phyloP scores from a whole-genome alignment of 2,888 invertebrate genomes.

The Magallana nippona region DNA sequence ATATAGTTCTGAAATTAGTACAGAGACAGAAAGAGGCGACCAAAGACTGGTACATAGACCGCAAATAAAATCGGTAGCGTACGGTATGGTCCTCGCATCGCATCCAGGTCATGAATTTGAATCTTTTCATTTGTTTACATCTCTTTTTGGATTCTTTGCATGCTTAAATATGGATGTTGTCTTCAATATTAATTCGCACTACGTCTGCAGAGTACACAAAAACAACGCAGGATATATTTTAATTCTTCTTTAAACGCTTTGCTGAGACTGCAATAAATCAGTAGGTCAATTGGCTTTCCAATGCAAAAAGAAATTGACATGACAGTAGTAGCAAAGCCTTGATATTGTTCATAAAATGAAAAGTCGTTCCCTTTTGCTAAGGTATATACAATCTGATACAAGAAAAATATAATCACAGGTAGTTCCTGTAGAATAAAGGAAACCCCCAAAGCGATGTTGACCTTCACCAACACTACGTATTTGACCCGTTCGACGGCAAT shows the following conservation, averaged over 20 bases:
- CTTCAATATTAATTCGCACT: too few species aligned
- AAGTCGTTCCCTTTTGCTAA: not conserved
- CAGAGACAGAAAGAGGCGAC: too few species aligned
- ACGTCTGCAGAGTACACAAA: too few species aligned
- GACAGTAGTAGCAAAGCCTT: not conserved
- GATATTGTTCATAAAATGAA: not conserved
- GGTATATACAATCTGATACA: not conserved
- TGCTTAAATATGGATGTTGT: too few species aligned
- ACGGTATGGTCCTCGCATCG: too few species aligned
- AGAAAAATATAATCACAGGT: not conserved
- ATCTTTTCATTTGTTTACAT: too few species aligned
- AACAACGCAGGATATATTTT: not conserved
- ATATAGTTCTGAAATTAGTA: too few species aligned
- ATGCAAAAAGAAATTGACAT: not conserved
- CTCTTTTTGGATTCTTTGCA: too few species aligned
- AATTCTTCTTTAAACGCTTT: not conserved
- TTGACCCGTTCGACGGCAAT: not conserved
- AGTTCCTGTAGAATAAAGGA: not conserved
- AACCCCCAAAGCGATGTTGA: not conserved
- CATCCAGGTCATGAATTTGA: too few species aligned
- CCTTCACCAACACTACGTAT: not conserved
- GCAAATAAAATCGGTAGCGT: too few species aligned
- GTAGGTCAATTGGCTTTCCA: not conserved
- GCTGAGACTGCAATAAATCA: slow-evolving; percentile 10
- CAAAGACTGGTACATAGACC: too few species aligned